These are phyloP conservation scores for Protobothrops mucrosquamatus DNA, from an alignment of 2,113 vertebrate genomes.

Conservation along the genomic window DNA sequence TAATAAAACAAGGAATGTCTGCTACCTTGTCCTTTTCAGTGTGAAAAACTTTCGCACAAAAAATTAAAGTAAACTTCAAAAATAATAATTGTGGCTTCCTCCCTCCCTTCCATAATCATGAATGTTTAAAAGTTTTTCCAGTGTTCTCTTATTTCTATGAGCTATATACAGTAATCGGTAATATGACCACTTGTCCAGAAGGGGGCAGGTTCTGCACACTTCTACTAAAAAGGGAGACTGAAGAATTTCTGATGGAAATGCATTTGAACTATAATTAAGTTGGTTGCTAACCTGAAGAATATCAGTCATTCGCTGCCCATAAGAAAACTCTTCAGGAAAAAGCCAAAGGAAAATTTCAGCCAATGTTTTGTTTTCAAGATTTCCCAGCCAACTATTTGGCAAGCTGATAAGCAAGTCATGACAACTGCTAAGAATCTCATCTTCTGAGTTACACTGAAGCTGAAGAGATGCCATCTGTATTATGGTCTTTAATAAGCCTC, in stretches of 20 bases:
- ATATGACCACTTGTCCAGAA: background rate
- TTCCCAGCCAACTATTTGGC: background rate
- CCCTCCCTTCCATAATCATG: too few species aligned
- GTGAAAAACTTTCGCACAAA: background rate
- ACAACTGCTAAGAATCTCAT: background rate
- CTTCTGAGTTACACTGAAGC: background rate
- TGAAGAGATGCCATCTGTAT: background rate
- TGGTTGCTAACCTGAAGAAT: background rate
- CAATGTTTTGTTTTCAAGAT: background rate
- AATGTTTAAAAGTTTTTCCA: background rate
- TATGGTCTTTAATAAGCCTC: background rate
- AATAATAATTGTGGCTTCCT: background rate
- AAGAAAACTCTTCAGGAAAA: background rate
- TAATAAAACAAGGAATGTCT: background rate
- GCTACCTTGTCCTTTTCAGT: background rate
- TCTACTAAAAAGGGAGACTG: background rate
- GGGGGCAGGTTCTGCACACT: constrained; percentile 28
- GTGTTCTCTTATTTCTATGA: background rate
- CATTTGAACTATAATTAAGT: background rate
- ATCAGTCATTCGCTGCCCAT: background rate
- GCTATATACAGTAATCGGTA: background rate
- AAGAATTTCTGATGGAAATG: background rate
- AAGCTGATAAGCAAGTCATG: background rate
- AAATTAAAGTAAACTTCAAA: background rate
- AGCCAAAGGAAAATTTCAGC: background rate